These are phyloP conservation scores for Yponomeuta cagnagella DNA, from an alignment of 2,888 invertebrate genomes.

Conservation along the genomic window DNA sequence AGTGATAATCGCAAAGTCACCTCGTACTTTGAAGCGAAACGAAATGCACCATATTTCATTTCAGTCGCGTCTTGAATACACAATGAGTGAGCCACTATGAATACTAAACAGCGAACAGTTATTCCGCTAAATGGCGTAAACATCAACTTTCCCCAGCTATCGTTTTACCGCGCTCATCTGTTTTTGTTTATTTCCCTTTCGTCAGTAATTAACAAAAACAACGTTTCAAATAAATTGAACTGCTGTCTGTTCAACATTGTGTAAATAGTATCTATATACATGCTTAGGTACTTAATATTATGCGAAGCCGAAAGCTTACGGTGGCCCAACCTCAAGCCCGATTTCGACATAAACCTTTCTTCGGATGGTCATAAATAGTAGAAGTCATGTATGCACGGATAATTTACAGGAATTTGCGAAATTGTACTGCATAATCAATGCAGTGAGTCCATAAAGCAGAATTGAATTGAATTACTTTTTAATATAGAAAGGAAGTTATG, in stretches of 20 bases:
- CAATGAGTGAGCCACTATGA: conserved; percentile 65
- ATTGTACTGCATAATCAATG: too few relatives aligned
- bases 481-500: too few relatives aligned
- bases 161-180: conserved; percentile 36
- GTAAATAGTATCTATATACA: neutral
- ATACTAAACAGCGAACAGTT: conserved; percentile 71
- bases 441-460: too few relatives aligned
- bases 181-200: conserved; percentile 8
- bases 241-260: neutral
- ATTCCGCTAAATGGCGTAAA: conserved; percentile 71
- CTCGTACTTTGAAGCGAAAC: conserved; percentile 62
- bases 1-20: conserved; percentile 42
- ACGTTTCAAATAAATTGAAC: neutral
- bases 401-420: too few relatives aligned
- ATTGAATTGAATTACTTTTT: too few relatives aligned
- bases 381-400: too few relatives aligned
- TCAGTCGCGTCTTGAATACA: conserved; percentile 61
- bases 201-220: neutral
- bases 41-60: conserved; percentile 73
- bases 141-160: conserved; percentile 62
- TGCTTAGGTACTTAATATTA: too few relatives aligned
- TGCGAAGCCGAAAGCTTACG: too few relatives aligned
- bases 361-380: too few relatives aligned
- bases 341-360: too few relatives aligned
- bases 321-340: too few relatives aligned